Base-by-base conservation (phyloP, 2,888 invertebrate genomes). In the Lepeophtheirus nordmannii region DNA sequence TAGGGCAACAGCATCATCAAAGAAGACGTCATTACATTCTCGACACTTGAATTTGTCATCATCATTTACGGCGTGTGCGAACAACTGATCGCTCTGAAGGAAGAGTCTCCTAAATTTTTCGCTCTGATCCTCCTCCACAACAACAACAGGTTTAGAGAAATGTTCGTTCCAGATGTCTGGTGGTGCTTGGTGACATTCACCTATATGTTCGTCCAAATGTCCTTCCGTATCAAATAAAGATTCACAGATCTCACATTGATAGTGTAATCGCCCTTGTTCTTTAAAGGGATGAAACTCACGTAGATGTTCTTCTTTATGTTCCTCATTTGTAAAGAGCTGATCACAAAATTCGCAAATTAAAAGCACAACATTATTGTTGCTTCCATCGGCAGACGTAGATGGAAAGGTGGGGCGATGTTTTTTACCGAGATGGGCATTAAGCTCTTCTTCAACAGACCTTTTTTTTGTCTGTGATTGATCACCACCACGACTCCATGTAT, bases 41-140 rank as follows among this genome's bases (percentile, higher is more conserved):
- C 53, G 53, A 17, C 53, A 46, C 53, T 46, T 46, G 53, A 46
- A 46, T 46, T 46, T 46, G 53, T 46, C 53, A 46, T 46, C 53
- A 17, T 46, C 53, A 17, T 46, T 14, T 17, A 46, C 53, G 5
- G 53, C 53, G 17, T 46, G 53, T 3, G 53, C 53, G 8, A 46
- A 46, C n/a, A 46, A 17, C 53, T 46, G 53, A 46, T 46, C 53
- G 8, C 53, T 46, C 17, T 46, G 53, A 3, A 46, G 53, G 53
- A 46, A 46, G 53, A 46, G 53, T 46, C 53, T 14, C 53, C 53
- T 14, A 17, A 46, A 46, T 17, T 46, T 46, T 46, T 46, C 53
- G 17, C 53, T 46, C 53, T 46, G 53, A 17, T 46, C 53, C 17
- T 46, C 53, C 53, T 46, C 53, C 8, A 46, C 53, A 17, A 46